Evolutionary conservation across 2,113 vertebrate species (phyloP), one percentile per base, ranked within the genome.

Genomic region (Tetraodon nigroviridis): DNA sequence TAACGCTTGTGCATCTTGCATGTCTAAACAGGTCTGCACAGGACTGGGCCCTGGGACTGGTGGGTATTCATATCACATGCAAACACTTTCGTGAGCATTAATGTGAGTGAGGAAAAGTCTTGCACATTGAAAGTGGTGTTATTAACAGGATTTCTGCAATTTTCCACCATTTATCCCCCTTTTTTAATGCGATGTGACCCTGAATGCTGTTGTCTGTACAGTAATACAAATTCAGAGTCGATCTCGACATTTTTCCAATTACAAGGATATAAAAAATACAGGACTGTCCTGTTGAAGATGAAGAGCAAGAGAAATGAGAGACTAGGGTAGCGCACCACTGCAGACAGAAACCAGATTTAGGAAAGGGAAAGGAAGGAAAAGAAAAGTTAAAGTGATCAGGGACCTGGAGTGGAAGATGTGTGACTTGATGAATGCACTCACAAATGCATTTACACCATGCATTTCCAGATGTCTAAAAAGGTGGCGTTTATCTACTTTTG

Each of bases 231-330:
- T 63, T 75, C 62, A 64, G 47, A n/a, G 50, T 56, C 47, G 61
- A 64, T 60, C 37, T 55, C 51, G 73, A 50, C 57, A 58, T 19
- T 74, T 61, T 74, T 63, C 58, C 70, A 71, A 63, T 69, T 69
- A 66, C 54, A 62, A 41, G 58, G 51, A 55, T 59, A 47, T 32
- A 44, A 15, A 60, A 59, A 66, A 50, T 55, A 17, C 29, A 52
- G 46, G 45, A 42, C 32, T 32, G 37, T 55, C 15, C 58, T 58
- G 48, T 22, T 14, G 42, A 42, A 66, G 61, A 64, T 62, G 54
- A 61, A 62, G 8, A 37, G 32, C 32, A 37, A 37, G 32, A 37
- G 10, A 37, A 37, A 37, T 37, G 64, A 44, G 40, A 49, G 46
- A 69, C 37, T 44, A 24, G 61, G 46, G 37, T 13, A 50, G 19